Evolutionary conservation across 2,113 vertebrate genomes (phyloP).

Genomic region (Okapia johnstoni): DNA sequence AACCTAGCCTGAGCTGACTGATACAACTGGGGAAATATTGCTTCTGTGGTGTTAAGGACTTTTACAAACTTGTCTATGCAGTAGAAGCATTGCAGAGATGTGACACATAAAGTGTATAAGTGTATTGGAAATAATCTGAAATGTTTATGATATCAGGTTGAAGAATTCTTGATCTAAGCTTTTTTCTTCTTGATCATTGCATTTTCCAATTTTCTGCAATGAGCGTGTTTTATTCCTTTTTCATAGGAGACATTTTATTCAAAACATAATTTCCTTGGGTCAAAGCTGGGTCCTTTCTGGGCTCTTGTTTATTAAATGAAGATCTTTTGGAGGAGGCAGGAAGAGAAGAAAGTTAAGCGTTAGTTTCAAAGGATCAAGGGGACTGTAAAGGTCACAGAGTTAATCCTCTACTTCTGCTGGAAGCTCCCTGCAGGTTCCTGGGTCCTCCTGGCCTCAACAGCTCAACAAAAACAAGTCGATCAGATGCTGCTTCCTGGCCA

Average conservation of each 20-base stretch:
- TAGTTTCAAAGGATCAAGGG: not conserved
- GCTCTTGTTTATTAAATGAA: not conserved
- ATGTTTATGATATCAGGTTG: not conserved
- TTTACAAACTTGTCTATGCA: not conserved
- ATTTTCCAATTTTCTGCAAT: not conserved
- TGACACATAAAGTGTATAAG: rapidly evolving
- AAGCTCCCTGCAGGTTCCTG: not conserved
- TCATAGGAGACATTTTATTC: not conserved
- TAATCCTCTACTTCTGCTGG: not conserved
- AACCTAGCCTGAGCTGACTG: not conserved
- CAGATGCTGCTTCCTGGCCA: not conserved
- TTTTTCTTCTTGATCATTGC: not conserved
- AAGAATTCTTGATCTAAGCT: not conserved
- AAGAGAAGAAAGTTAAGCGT: not conserved
- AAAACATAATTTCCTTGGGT: constrained; percentile 34
- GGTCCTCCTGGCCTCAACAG: not conserved
- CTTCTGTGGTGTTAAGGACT: rapidly evolving
- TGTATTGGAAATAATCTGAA: not conserved
- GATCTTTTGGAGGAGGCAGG: not conserved
- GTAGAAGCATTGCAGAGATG: not conserved
- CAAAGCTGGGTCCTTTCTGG: not conserved
- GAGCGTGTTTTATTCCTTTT: not conserved
- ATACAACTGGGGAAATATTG: not conserved
- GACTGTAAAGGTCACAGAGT: not conserved
- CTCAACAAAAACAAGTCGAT: not conserved